Base-by-base conservation (phyloP, 2,113 vertebrate genomes). In the cattle (Bos taurus) region DNA sequence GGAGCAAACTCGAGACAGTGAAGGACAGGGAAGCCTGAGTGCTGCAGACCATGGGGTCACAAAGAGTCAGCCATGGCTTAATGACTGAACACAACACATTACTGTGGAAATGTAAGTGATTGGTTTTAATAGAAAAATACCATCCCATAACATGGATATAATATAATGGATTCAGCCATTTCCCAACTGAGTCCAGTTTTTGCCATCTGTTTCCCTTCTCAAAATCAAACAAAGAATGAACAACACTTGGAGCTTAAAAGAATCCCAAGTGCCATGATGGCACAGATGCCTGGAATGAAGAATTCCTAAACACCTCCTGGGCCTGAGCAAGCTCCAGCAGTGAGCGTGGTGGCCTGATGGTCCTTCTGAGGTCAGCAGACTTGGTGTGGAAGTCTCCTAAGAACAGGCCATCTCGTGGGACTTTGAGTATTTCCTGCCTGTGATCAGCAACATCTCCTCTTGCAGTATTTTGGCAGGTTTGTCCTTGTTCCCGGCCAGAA, bases 401-500 rank as follows among this genome's bases (percentile, higher is more conserved):
- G 95, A 97, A 85, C 96, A 95, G 59, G 59, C 89, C 59, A 84
- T 96, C 98, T 97, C 98, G 0, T 93, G 98, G 98, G 97, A 97
- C 95, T 92, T 60, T 2, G 94, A 97, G 95, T 88, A 97, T 98
- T 98, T 98, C 97, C 98, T 97, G 91, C 93, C 85, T 12, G 5
- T 95, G 95, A 97, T 92, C 98, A 98, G 98, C 94, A 98, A 90
- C 97, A 97, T 98, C 97, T 98, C 98, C 97, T 97, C 96, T 98
- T 96, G 84, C 78, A 93, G 96, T 96, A 90, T 97, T 98, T 98
- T 98, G 98, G 98, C 98, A 98, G 95, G 91, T 96, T 97, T 95
- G 95, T 98, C 84, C 98, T 98, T 98, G 97, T 98, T 98, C 97
- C 98, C 90, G 8, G 96, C 98, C 97, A 98, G 96, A 97, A 97